phyloP scores from a whole-genome alignment of 2,113 vertebrate genomes.

The Rhagologus leucostigma region DNA sequence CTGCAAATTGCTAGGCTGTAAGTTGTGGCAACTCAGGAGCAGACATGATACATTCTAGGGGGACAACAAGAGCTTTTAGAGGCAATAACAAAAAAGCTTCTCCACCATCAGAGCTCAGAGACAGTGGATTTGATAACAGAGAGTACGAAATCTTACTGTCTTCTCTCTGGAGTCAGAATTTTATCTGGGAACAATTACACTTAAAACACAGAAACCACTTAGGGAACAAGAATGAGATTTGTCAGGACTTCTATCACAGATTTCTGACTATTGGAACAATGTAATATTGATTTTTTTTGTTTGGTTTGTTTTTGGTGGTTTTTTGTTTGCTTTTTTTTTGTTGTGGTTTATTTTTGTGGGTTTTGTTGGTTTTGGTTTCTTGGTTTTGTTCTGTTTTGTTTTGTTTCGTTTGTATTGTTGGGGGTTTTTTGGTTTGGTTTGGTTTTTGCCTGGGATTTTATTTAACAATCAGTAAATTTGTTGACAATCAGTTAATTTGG shows the following conservation, averaged over 20 bases:
- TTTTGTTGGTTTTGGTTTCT: not conserved
- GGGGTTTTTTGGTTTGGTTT: not conserved
- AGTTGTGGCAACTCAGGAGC: not conserved
- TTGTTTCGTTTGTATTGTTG: too few relatives aligned
- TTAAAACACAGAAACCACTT: not conserved
- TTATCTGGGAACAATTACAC: not conserved
- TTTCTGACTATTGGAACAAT: not conserved
- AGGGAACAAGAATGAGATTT: not conserved
- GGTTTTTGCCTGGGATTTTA: not conserved
- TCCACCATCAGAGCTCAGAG: not conserved
- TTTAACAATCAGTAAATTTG: not conserved
- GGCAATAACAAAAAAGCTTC: not conserved
- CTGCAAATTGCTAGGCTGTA: not conserved
- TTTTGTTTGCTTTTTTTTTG: not conserved
- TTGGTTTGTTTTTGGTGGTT: too few relatives aligned
- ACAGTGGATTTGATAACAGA: not conserved
- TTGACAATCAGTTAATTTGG: not conserved
- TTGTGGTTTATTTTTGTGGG: too few relatives aligned
- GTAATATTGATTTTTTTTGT: accelerated
- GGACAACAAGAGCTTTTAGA: not conserved
- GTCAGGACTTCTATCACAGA: not conserved
- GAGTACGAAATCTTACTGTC: not conserved
- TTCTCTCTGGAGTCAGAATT: not conserved
- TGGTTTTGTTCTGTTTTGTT: not conserved
- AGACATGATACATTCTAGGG: not conserved